Conservation (phyloP, 2,888 invertebrate species). For the Parnassius orleans region DNA sequence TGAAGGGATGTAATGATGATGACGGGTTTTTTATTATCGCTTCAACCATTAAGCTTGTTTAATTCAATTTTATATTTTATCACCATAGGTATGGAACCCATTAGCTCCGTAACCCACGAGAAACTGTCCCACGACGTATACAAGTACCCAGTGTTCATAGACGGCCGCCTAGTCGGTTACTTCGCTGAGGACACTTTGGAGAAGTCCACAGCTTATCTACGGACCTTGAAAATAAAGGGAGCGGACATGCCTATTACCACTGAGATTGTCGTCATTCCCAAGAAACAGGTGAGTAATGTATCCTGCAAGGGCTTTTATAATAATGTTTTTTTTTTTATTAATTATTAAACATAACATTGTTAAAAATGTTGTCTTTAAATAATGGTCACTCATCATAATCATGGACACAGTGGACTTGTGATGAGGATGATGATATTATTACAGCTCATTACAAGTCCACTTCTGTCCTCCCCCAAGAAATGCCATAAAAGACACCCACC, state of each 20-base stretch:
- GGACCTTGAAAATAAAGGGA: constrained; percentile 89
- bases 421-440: too few relatives aligned
- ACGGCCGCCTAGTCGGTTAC: constrained; percentile 92
- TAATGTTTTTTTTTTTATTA: too few relatives aligned
- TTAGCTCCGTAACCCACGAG: constrained; percentile 62
- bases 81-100: constrained; percentile 85
- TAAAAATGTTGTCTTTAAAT: too few relatives aligned
- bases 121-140: constrained; percentile 74
- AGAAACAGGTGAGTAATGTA: constrained; percentile 71
- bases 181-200: constrained; percentile 83
- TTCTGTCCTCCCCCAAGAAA: too few relatives aligned
- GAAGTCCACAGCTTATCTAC: constrained; percentile 84
- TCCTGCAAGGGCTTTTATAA: too few relatives aligned
- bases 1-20: too few relatives aligned
- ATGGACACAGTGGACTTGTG: too few relatives aligned
- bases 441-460: too few relatives aligned
- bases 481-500: too few relatives aligned
- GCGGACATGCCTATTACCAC: constrained; percentile 85
- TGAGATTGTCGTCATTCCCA: constrained; percentile 92
- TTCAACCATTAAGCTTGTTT: not conserved
- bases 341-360: too few relatives aligned
- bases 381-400: too few relatives aligned
- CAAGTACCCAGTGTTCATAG: constrained; percentile 88
- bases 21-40: too few relatives aligned
- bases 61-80: constrained; percentile 3